Evolutionary conservation across 1,140 invertebrate genomes (phyloP).

Genomic region (Ditylenchus dipsaci): DNA sequence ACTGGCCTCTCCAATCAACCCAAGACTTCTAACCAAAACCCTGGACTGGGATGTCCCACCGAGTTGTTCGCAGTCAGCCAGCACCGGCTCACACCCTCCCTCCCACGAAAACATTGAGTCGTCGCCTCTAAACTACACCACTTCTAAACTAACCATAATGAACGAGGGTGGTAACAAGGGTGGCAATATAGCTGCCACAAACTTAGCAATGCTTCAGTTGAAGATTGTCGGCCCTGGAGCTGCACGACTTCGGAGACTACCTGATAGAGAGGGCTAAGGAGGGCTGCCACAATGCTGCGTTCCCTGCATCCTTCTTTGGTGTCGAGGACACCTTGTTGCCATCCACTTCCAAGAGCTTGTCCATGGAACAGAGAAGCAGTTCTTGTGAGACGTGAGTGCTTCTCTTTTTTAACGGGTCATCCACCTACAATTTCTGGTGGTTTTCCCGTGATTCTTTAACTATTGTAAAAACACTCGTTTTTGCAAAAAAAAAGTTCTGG

Average conservation of each 20-base stretch:
- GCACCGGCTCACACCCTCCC: neutral
- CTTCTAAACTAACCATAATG: too few species aligned
- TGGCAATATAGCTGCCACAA: neutral
- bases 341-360: too few species aligned
- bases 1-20: too few species aligned
- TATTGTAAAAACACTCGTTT: too few species aligned
- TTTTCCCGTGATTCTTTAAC: too few species aligned
- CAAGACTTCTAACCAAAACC: neutral
- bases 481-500: too few species aligned
- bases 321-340: too few species aligned
- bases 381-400: too few species aligned
- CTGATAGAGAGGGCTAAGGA: neutral
- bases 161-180: too few species aligned
- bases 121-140: neutral
- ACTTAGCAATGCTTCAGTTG: neutral
- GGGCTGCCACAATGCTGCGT: slow-evolving; percentile 12
- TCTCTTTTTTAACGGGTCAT: too few species aligned
- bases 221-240: slow-evolving; percentile 16
- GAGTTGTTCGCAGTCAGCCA: neutral
- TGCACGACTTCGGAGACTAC: slow-evolving; percentile 31
- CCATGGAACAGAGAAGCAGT: too few species aligned
- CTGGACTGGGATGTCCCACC: neutral
- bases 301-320: slow-evolving; percentile 3
- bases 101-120: neutral
- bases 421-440: too few species aligned